phyloP scores from a whole-genome alignment of 2,888 invertebrate species.

The Selenia dentaria region DNA sequence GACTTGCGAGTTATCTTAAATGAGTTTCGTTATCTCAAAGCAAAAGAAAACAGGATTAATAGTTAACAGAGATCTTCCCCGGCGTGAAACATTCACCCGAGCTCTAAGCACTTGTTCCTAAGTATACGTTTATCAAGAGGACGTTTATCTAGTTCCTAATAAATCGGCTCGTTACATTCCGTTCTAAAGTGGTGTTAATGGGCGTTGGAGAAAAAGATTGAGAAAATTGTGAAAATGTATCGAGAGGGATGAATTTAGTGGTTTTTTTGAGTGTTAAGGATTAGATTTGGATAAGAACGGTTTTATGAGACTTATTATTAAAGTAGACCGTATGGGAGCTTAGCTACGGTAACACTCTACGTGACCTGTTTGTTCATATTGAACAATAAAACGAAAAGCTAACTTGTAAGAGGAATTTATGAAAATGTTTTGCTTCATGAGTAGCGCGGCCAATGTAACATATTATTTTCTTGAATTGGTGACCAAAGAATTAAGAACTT shows the following conservation, averaged over 20 bases:
- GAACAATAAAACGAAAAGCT: too few relatives aligned
- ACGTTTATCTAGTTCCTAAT: slow-evolving; percentile 36
- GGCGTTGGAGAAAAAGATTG: slow-evolving; percentile 11
- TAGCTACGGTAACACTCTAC: too few relatives aligned
- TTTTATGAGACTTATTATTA: too few relatives aligned
- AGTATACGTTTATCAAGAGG: slow-evolving; percentile 26
- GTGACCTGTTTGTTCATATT: too few relatives aligned
- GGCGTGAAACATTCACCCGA: slow-evolving; percentile 60
- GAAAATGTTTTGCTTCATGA: too few relatives aligned
- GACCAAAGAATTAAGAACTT: too few relatives aligned
- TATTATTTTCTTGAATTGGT: too few relatives aligned
- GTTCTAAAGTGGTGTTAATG: slow-evolving; percentile 20
- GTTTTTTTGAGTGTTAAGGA: not conserved
- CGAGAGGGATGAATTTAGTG: not conserved
- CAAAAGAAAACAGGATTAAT: slow-evolving; percentile 81
- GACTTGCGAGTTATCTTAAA: slow-evolving; percentile 80
- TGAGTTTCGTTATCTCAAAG: slow-evolving; percentile 81
- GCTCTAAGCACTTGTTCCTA: slow-evolving; percentile 40
- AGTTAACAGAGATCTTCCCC: slow-evolving; percentile 72
- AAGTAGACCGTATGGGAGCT: too few relatives aligned
- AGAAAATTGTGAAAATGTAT: slow-evolving; percentile 12
- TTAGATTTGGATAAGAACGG: not conserved
- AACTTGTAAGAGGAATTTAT: too few relatives aligned
- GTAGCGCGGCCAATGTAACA: too few relatives aligned
- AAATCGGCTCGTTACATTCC: slow-evolving; percentile 35